Base-by-base conservation (phyloP, 1,140 invertebrate species). In the Drosophila kikkawai region DNA sequence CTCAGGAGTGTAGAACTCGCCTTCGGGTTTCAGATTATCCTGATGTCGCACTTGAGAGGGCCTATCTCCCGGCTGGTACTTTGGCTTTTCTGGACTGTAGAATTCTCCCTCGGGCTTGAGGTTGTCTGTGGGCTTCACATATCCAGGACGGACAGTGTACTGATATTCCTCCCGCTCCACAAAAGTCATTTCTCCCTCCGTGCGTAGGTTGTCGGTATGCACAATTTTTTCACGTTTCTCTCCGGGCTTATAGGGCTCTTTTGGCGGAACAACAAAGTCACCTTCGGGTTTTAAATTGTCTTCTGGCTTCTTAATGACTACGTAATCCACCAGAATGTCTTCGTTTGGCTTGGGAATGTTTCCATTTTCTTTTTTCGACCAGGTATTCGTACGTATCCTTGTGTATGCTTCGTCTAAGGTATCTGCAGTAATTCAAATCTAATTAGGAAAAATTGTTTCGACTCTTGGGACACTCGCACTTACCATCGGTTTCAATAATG, bases 361-460 rank as follows among this genome's bases (percentile, higher is more conserved):
- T 42, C 95, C 96, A 95, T 96, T 95, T 93, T 97, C 96, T 41
- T 96, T 93, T 93, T 97, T 97, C 0, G 96, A 97, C 94, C 96
- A 97, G 6, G 97, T 97, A 83, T 97, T 97, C 53, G 96, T 94
- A 78, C 97, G 93, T 57, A 96, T 95, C 47, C 96, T 94, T 78
- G 93, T 95, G 15, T 95, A 94, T 78, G 95, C 93, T 92, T 96
- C 95, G 22, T 91, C 87, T 93, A 84, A 42, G 29, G 60, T 79
- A 63, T 91, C 88, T 91, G 29, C 12, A 22, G 11, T 12, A 59
- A 22, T 42, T 47, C 2, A 8, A 36, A 55, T 37, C 53, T 15
- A 13, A 42, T n/a, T 13, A 63, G 47, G 1, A 0, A 9, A n/a
- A 29, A 6, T 6, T 4, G 13, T 19, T 32, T 2, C n/a, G 4